Percentiles rank a stretch among this genome's conserved stretches.
phyloP scores from a whole-genome alignment of 2,888 invertebrate genomes.

The Thymelicus sylvestris region DNA sequence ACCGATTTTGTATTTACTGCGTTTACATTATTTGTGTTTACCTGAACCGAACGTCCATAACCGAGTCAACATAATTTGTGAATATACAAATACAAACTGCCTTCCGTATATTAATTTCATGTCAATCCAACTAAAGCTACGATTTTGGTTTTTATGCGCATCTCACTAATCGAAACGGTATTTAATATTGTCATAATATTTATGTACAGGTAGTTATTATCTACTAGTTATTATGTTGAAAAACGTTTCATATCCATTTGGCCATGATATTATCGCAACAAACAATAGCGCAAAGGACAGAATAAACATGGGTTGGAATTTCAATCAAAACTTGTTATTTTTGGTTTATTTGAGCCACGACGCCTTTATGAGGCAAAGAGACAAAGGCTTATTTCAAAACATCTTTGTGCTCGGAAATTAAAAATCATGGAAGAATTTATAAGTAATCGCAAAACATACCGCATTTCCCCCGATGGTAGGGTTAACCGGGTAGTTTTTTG shows the following conservation, averaged over 20 bases:
- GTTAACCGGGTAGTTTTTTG: too few species aligned
- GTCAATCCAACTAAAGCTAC: conserved; percentile 32
- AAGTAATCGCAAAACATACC: neutral
- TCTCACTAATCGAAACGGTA: conserved; percentile 20
- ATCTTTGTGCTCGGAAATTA: conserved; percentile 4
- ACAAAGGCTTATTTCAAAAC: conserved; percentile 13
- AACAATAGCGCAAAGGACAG: conserved; percentile 5
- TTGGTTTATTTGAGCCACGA: conserved; percentile 10
- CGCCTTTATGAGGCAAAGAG: conserved; percentile 8
- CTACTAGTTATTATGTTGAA: neutral
- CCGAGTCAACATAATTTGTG: conserved; percentile 31
- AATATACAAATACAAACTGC: conserved; percentile 31
- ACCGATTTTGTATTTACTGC: neutral
- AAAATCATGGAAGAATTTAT: conserved; percentile 1
- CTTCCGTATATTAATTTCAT: conserved; percentile 32
- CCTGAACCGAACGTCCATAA: conserved; percentile 21
- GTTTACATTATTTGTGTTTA: conserved; percentile 14
- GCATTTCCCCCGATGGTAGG: neutral
- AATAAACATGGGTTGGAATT: conserved; percentile 8
- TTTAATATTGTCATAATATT: conserved; percentile 26
- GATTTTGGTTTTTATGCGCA: conserved; percentile 29
- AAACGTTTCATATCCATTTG: neutral
- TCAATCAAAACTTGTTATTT: conserved; percentile 14
- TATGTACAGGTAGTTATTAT: neutral
- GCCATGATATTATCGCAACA: neutral